phyloP scores from a whole-genome alignment of 1,140 invertebrate species.

The Caenorhabditis elegans region WBcel235 BX284606.5:9049001-9049500 shows the following conservation, averaged over 20 bases:
- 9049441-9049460: not conserved
- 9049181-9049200: not conserved
- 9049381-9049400: constrained; percentile 20
- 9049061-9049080: not conserved
- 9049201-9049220: not conserved
- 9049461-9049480: too few species aligned
- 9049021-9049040: not conserved
- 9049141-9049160: not conserved
- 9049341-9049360: constrained; percentile 11
- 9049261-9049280: too few species aligned
- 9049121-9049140: not conserved
- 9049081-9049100: not conserved
- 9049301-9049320: not conserved
- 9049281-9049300: not conserved
- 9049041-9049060: not conserved
- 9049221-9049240: not conserved
- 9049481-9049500: too few species aligned
- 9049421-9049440: constrained; percentile 15
- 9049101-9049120: not conserved
- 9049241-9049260: not conserved
- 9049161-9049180: not conserved
- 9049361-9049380: constrained; percentile 33
- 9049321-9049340: constrained; percentile 19
- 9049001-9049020: not conserved
- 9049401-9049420: constrained; percentile 22